phyloP scores from a whole-genome alignment of 2,797 vertebrate species.

The Eutrigla gurnardus region DNA sequence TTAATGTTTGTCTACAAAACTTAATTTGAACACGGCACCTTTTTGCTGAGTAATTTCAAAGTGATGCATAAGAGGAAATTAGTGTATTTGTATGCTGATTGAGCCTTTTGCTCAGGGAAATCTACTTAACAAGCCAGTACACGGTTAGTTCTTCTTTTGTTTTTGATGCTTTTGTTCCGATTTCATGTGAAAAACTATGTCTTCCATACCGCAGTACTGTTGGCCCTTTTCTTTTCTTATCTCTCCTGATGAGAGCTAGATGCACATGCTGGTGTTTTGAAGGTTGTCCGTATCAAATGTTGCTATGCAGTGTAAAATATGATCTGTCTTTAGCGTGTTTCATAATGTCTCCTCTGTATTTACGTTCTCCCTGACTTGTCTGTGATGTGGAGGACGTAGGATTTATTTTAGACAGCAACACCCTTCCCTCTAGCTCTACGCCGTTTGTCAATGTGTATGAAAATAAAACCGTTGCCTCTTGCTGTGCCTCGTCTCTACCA shows the following conservation, averaged over 20 bases:
- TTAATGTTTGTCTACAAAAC: not conserved
- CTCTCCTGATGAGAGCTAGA: not conserved
- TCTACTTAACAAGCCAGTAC: slow-evolving; percentile 38
- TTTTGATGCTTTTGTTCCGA: slow-evolving; percentile 29
- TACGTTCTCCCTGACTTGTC: slow-evolving; percentile 13
- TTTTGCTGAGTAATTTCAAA: slow-evolving; percentile 23
- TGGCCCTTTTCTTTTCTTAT: slow-evolving; percentile 2
- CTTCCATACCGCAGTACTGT: slow-evolving; percentile 48
- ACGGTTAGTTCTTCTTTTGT: slow-evolving; percentile 34
- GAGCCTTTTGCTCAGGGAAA: slow-evolving; percentile 75
- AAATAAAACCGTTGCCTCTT: slow-evolving; percentile 66
- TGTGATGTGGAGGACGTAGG: not conserved
- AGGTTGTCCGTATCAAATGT: slow-evolving; percentile 25
- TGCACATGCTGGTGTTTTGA: not conserved
- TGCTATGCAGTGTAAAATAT: slow-evolving; percentile 41
- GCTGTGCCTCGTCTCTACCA: slow-evolving; percentile 20
- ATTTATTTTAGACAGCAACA: not conserved
- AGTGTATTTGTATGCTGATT: slow-evolving; percentile 38
- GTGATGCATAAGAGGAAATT: slow-evolving; percentile 12
- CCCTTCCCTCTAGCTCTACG: slow-evolving; percentile 12
- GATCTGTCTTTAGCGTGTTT: slow-evolving; percentile 20
- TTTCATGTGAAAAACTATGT: slow-evolving; percentile 37
- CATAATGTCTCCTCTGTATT: slow-evolving; percentile 21
- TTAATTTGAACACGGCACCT: slow-evolving; percentile 2
- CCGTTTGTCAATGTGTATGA: slow-evolving; percentile 46